Evolutionary conservation across 2,113 vertebrate species (phyloP), one percentile per base, ranked within the genome.

Genomic region (Eulemur rufifrons): DNA sequence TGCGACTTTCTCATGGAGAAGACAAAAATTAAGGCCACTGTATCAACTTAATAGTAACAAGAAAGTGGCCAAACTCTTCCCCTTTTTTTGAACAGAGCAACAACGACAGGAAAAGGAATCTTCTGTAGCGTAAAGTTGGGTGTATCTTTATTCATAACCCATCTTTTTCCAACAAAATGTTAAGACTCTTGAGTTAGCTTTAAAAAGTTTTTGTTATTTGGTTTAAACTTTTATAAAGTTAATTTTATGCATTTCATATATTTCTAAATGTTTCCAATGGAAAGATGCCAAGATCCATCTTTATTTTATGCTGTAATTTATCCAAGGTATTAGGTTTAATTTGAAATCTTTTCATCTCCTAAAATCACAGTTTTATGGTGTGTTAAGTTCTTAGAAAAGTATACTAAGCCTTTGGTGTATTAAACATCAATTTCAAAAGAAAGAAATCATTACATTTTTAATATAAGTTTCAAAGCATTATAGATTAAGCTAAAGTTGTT

Each of bases 211-310:
- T 61, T 56, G 23, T 59, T 71, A 29, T 54, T 86, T 71, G 61
- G 5, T 82, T 93, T 96, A 82, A 82, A 45, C 45, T 50, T 95
- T 95, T 66, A 52, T 45, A 18, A 82, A 69, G 17, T 96, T 56
- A 86, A 18, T 61, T 47, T 85, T 56, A 71, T 27, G 15, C 32
- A 17, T 86, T 80, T 86, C n/a, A 80, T 42, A 82, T 52, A 95
- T 89, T 77, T 84, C 37, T 86, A 71, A 76, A 39, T 47, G n/a
- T 93, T 95, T 90, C 21, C 17, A 93, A 9, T 32, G 32, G 52
- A 84, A 89, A 94, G 42, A 88, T 74, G 88, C 56, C 78, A 85
- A 66, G 34, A 54, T 47, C 2, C 11, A 66, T 90, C 18, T 25
- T 81, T 32, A 5, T 59, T 92, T 87, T 83, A 1, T 81, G 3